Base-by-base conservation (phyloP, 2,888 invertebrate species). In the Standfussiana lucernea region DNA sequence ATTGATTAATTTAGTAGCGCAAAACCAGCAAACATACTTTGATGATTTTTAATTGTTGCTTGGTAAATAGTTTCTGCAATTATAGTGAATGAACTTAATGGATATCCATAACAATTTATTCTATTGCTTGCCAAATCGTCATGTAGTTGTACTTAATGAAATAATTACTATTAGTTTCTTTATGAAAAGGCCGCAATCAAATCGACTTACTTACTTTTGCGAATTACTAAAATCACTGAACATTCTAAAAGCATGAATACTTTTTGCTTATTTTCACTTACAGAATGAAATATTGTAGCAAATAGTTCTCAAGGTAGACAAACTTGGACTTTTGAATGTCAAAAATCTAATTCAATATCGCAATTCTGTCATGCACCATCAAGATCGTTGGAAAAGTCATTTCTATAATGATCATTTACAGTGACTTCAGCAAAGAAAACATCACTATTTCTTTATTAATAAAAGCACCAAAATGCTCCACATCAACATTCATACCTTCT, bases 131-230 rank as follows among this genome's bases (percentile, higher is more conserved):
- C 80, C 62, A 87, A 87, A 87, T 86, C 73, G 66, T 8, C 18
- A 50, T 75, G 66, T 83, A 73, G 72, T 64, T 85, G 77, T 80
- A 80, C 77, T 61, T 80, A 87, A 87, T 86, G n/a, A 56, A 72
- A 67, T 83, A 85, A 86, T 86, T 80, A 87, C 64, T 4, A 32
- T 42, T 50, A 35, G 45, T 66, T 68, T 65, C 59, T 75, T 28
- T 65, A 61, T 75, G 69, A 77, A 82, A 78, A 78, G 35, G 18
- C 87, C 72, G 75, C 66, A 62, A 65, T 61, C 59, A 83, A 80
- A 45, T 77, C 18, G 35, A 64, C n/a, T 47, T 59, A 59, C 47
- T 35, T 35, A 40, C 45, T 66, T 61, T 70, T 67, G 68, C 64
- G 24, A 77, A 79, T 79, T 47, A 62, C 53, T 21, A 35, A 47